Conservation (phyloP, 1,140 invertebrate species). For the Ostrea denselamellosa region DNA sequence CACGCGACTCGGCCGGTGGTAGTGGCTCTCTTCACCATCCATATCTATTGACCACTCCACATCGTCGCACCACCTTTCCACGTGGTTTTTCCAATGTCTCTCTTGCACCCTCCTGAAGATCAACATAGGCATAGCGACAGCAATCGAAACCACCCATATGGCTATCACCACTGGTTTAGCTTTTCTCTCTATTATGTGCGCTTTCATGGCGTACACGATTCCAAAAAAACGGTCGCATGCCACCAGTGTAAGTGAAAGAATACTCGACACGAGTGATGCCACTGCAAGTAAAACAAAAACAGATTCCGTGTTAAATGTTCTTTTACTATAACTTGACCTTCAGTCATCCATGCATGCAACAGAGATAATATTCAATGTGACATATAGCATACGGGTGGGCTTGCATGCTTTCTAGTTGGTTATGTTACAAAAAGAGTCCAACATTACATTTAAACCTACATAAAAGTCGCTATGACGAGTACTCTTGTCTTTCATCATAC, state of each 20-base stretch:
- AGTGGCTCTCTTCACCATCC: constrained; percentile 39
- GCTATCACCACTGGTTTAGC: constrained; percentile 75
- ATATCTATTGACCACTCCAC: constrained; percentile 64
- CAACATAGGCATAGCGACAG: constrained; percentile 76
- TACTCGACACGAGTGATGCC: constrained; percentile 79
- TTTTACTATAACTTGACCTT: background rate
- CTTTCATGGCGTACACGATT: constrained; percentile 76
- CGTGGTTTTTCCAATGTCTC: constrained; percentile 71
- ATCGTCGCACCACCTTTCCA: constrained; percentile 73
- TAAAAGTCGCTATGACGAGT: too few species aligned
- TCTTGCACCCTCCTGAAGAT: constrained; percentile 64
- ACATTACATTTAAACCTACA: too few species aligned
- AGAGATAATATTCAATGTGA: too few species aligned
- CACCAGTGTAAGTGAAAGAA: constrained; percentile 80
- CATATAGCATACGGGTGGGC: too few species aligned
- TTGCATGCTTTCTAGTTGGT: too few species aligned
- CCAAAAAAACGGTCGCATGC: constrained; percentile 80
- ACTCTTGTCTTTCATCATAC: too few species aligned
- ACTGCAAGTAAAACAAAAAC: constrained; percentile 71
- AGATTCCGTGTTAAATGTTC: background rate
- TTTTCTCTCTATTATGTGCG: constrained; percentile 73
- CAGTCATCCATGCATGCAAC: background rate
- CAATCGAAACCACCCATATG: constrained; percentile 78
- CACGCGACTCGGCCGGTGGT: constrained; percentile 58
- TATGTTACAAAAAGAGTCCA: too few species aligned